Evolutionary conservation across 30 jellyfish, hydroid and myxozoan genomes (phyloP).

Genomic region (Turritopsis dohrnii): DNA sequence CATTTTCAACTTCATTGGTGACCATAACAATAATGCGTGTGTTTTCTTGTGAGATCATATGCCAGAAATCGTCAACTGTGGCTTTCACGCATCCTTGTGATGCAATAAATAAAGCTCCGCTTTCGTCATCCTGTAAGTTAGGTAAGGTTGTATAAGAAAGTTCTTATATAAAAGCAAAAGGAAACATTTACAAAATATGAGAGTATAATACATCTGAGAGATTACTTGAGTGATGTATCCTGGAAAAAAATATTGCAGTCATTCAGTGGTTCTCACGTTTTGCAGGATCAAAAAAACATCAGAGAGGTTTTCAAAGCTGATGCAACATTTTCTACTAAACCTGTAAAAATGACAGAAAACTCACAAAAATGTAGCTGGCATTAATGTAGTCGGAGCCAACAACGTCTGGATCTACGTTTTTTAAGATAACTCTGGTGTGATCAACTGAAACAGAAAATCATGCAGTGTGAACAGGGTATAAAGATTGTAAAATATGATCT

Average conservation of each 20-base stretch:
- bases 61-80: slow-evolving; percentile 83
- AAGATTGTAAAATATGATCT: background rate
- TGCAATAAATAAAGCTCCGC: slow-evolving; percentile 74
- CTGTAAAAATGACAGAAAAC: slow-evolving; percentile 4
- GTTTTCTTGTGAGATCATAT: slow-evolving; percentile 82
- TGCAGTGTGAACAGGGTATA: background rate
- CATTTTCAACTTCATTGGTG: slow-evolving; percentile 86
- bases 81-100: slow-evolving; percentile 89
- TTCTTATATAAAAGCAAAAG: background rate
- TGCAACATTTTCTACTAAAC: too few species aligned
- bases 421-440: slow-evolving; percentile 65
- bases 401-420: slow-evolving; percentile 50
- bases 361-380: slow-evolving; percentile 76
- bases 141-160: background rate
- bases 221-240: too few species aligned
- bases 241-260: too few species aligned
- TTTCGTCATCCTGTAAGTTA: slow-evolving; percentile 59
- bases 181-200: too few species aligned
- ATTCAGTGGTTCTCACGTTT: too few species aligned
- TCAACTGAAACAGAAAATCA: slow-evolving; percentile 51
- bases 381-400: slow-evolving; percentile 87
- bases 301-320: background rate
- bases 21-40: slow-evolving; percentile 75
- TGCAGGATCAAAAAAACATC: background rate
- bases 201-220: background rate